phyloP scores from a whole-genome alignment of 1,140 invertebrate genomes.

The Phthorimaea operculella region DNA sequence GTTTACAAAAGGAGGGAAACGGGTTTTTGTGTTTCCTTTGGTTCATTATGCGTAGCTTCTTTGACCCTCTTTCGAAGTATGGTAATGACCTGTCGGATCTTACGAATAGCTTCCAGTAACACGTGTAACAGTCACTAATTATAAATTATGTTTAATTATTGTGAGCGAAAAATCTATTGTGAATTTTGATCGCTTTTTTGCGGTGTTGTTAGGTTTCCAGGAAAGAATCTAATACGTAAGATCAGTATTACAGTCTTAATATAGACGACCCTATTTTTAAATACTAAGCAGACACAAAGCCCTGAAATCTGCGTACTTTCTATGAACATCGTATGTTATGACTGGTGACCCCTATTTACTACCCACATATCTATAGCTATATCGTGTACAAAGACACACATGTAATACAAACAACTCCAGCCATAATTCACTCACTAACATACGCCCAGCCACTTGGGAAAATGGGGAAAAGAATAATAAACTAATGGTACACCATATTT shows the following conservation, averaged over 20 bases:
- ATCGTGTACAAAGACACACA: background rate
- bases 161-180: background rate
- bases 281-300: no score
- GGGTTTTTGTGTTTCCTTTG: background rate
- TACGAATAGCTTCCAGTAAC: background rate
- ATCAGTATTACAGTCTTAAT: no score
- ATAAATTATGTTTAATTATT: background rate
- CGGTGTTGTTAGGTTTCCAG: no score
- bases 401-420: slow-evolving; percentile 13
- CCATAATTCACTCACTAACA: slow-evolving; percentile 13
- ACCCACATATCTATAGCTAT: background rate
- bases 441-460: slow-evolving; percentile 8
- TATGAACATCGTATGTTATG: background rate
- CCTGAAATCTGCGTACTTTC: background rate
- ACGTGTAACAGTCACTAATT: background rate
- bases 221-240: no score
- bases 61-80: slow-evolving; percentile 16
- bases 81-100: slow-evolving; percentile 10
- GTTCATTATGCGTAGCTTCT: background rate
- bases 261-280: no score
- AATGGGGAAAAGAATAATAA: slow-evolving; percentile 14
- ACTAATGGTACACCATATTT: slow-evolving; percentile 11
- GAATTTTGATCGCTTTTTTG: no score
- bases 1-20: background rate
- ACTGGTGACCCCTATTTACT: slow-evolving; percentile 8